phyloP scores from a whole-genome alignment of 1,140 invertebrate species.

The Orchesella cincta region DNA sequence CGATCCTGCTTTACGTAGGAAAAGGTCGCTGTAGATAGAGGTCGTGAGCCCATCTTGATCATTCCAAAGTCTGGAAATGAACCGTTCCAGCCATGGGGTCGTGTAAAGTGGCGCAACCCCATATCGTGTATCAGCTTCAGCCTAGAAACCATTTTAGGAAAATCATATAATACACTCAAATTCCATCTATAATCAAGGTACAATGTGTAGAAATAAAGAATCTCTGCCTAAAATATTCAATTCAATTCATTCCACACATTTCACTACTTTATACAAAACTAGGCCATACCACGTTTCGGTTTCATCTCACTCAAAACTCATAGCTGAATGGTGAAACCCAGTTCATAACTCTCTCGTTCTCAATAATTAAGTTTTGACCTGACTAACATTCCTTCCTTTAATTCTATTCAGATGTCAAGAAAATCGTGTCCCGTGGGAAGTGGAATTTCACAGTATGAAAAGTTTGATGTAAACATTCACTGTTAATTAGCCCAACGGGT shows the following conservation, averaged over 20 bases:
- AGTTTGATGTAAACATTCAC: slow-evolving; percentile 1
- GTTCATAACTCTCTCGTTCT: neutral
- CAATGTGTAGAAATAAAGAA: neutral
- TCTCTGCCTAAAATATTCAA: neutral
- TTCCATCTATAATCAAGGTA: too few species aligned
- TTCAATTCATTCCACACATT: neutral
- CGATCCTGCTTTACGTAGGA: slow-evolving; percentile 56
- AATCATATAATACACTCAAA: too few species aligned
- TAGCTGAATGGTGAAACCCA: neutral
- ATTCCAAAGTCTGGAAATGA: slow-evolving; percentile 75
- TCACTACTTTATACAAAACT: neutral
- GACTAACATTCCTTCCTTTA: neutral
- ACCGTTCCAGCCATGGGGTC: slow-evolving; percentile 78
- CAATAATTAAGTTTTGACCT: neutral
- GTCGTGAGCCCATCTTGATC: slow-evolving; percentile 64
- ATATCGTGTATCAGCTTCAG: slow-evolving; percentile 72
- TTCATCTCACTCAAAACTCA: neutral
- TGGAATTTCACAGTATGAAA: neutral
- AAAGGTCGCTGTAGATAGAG: slow-evolving; percentile 72
- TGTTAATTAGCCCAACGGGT: neutral
- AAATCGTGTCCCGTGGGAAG: neutral
- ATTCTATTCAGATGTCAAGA: slow-evolving; percentile 10
- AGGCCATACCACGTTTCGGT: neutral
- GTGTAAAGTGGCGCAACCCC: slow-evolving; percentile 79
- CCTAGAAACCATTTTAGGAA: slow-evolving; percentile 62